Conservation (phyloP, 2,113 vertebrate genomes). For the Rallus limicola region DNA sequence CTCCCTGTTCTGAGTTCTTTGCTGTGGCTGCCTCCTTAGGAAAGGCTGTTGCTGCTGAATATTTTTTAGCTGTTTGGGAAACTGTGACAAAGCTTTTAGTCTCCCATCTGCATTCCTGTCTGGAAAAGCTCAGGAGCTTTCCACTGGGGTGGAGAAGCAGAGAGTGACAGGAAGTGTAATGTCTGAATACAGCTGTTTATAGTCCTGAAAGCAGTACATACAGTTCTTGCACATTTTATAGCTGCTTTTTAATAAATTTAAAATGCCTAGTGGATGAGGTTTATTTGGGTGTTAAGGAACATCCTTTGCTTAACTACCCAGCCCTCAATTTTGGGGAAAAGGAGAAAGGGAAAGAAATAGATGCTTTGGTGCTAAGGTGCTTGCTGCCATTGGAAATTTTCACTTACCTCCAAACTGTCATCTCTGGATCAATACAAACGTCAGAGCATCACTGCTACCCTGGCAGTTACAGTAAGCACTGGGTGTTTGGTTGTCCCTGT, state of each 20-base stretch:
- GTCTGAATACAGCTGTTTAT: conserved; percentile 46
- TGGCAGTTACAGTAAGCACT: neutral
- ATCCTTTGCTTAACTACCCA: neutral
- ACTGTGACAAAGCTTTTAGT: conserved; percentile 46
- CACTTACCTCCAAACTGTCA: neutral
- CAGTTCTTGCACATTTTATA: conserved; percentile 62
- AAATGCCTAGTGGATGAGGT: conserved; percentile 13
- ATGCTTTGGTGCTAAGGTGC: neutral
- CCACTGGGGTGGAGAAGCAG: conserved; percentile 18
- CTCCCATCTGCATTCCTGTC: conserved; percentile 63
- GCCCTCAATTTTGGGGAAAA: neutral
- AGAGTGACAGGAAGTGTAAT: conserved; percentile 3
- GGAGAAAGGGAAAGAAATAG: neutral
- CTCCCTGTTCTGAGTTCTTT: neutral
- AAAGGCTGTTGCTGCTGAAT: neutral
- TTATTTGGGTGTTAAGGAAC: conserved; percentile 18
- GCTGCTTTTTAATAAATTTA: conserved; percentile 47
- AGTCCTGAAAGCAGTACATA: conserved; percentile 44
- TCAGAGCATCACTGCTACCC: neutral
- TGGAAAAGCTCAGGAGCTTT: conserved; percentile 52
- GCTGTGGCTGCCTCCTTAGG: neutral
- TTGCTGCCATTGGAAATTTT: neutral
- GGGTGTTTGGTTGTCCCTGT: neutral
- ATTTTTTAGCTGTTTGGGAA: conserved; percentile 34
- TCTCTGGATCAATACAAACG: neutral